Evolutionary conservation across 2,113 vertebrate species (phyloP).

Genomic region (Hirundichthys speculiger): DNA sequence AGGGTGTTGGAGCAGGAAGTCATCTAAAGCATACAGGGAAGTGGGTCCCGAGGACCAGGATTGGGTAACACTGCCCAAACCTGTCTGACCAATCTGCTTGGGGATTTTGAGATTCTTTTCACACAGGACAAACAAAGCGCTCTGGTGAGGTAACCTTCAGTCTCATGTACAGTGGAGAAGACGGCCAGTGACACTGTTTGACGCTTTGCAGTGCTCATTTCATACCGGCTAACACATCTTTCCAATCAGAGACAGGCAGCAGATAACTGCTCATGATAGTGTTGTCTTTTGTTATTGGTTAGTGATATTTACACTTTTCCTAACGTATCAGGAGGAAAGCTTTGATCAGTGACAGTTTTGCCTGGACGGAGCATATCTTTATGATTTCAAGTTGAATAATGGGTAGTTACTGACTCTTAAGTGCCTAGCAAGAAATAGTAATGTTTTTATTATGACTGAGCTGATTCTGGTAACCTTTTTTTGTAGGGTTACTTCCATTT

Average conservation of each 20-base stretch:
- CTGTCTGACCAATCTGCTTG: no score
- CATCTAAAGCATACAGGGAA: no score
- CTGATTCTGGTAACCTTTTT: slow-evolving; percentile 41
- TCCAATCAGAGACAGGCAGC: not conserved
- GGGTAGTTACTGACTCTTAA: slow-evolving; percentile 51
- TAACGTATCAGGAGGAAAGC: not conserved
- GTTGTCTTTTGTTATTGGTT: not conserved
- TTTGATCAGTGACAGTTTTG: not conserved
- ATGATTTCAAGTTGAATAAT: slow-evolving; percentile 12
- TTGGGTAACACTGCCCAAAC: not conserved
- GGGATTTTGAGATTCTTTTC: no score
- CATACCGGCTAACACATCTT: no score
- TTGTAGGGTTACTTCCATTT: slow-evolving; percentile 35
- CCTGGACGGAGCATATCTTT: slow-evolving; percentile 1
- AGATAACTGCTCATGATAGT: not conserved
- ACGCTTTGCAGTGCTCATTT: no score
- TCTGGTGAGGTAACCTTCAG: not conserved
- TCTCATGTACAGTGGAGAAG: not conserved
- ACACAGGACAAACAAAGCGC: no score
- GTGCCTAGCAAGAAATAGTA: slow-evolving; percentile 67
- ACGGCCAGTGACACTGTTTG: no score
- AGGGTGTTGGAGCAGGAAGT: no score
- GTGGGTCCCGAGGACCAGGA: not conserved
- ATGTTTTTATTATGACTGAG: slow-evolving; percentile 43
- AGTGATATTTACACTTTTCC: no score